Base-by-base conservation (phyloP, 1,140 invertebrate species). In the Eurosta solidaginis region DNA sequence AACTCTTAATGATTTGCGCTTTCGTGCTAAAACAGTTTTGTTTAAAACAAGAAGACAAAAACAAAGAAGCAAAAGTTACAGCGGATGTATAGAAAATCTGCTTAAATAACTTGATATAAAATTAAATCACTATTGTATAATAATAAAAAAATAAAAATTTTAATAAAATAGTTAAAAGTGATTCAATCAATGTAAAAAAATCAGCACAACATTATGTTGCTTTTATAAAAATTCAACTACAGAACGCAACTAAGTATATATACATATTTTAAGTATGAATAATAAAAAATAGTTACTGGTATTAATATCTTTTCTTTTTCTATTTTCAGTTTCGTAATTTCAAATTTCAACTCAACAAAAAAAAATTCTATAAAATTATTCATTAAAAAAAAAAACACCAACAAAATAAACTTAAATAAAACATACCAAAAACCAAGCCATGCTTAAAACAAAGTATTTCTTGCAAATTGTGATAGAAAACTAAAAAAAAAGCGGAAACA, bases 321-420 rank as follows among this genome's bases (percentile, higher is more conserved):
- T 63, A 33, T 68, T 68, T 68, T 68, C 59, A 68, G 59, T 68
- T 68, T 33, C 33, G 20, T n/a, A 68, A 68, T 68, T 68, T 40
- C 33, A 3, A n/a, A 68, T 40, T 40, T 68, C n/a, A 68, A 68
- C 40, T 68, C 7, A 22, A 40, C 25, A 52, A 52, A 22, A 52
- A 52, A 52, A 7, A n/a, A n/a, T n/a, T n/a, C 25, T 22, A 52
- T 52, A 52, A 17, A 6, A 52, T 52, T 52, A 52, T 22, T 22
- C 49, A 52, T 25, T 22, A 6, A 52, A 6, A 52, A 40, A 68
- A 3, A 52, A 68, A 29, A 40, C 7, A 36, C 7, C 59, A 68
- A 7, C 17, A 47, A 12, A 17, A 20, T 40, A 68, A 40, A 68
- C 17, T 14, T 40, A 68, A 7, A 36, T 40, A 68, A 29, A 3